phyloP scores from a whole-genome alignment of 2,888 invertebrate genomes.

The Melieria crassipennis region DNA sequence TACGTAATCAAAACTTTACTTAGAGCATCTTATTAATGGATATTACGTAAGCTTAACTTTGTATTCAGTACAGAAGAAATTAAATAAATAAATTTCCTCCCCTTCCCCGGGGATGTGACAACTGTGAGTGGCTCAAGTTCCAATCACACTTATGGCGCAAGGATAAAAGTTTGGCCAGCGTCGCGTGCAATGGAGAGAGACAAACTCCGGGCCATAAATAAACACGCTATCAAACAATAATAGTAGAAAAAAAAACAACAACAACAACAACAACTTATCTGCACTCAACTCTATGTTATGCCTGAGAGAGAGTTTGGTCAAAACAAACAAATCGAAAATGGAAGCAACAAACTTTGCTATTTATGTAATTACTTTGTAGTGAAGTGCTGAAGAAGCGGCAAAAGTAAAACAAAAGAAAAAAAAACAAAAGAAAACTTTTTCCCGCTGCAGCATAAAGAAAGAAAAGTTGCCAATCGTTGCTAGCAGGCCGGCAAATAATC shows the following conservation, averaged over 20 bases:
- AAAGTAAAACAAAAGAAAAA: neutral
- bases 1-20: too few relatives aligned
- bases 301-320: neutral
- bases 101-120: too few relatives aligned
- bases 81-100: too few relatives aligned
- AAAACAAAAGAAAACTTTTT: neutral
- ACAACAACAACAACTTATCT: neutral
- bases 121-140: too few relatives aligned
- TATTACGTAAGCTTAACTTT: too few relatives aligned
- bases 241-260: conserved; percentile 8
- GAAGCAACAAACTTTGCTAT: neutral
- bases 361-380: conserved; percentile 20
- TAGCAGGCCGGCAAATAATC: too few relatives aligned
- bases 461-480: too few relatives aligned
- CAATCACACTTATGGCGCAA: too few relatives aligned
- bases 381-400: neutral
- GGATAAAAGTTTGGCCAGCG: neutral
- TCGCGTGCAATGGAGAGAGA: neutral
- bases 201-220: neutral
- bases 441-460: too few relatives aligned
- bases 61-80: too few relatives aligned
- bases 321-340: conserved; percentile 8
- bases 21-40: too few relatives aligned
- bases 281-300: conserved; percentile 4
- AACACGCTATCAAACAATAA: neutral